phyloP scores from a whole-genome alignment of 2,888 invertebrate species.

The Escarpia spicata region DNA sequence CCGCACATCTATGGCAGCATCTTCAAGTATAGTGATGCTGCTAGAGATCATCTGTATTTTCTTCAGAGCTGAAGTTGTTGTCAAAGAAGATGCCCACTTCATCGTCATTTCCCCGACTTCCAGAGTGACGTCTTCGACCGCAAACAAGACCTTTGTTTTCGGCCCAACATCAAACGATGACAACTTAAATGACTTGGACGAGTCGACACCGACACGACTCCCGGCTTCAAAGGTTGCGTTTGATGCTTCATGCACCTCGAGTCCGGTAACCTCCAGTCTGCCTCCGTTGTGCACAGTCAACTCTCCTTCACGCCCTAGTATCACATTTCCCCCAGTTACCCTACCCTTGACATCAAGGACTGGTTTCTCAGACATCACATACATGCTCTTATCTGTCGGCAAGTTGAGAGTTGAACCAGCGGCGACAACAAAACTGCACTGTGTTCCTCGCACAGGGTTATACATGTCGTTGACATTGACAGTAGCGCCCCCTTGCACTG shows the following conservation, averaged over 20 bases:
- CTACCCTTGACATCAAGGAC: not conserved
- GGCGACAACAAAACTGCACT: constrained; percentile 42
- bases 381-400: not conserved
- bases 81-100: constrained; percentile 35
- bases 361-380: not conserved
- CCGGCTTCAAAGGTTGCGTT: not conserved
- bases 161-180: not conserved
- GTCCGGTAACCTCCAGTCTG: not conserved
- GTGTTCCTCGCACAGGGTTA: constrained; percentile 35
- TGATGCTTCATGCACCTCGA: not conserved
- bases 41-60: not conserved
- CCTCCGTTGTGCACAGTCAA: not conserved
- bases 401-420: constrained; percentile 34
- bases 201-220: not conserved
- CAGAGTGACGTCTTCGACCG: not conserved
- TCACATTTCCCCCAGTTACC: not conserved
- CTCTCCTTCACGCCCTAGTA: not conserved
- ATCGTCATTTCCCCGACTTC: constrained; percentile 34
- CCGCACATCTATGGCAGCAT: constrained; percentile 36
- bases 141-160: not conserved
- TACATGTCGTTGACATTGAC: constrained; percentile 32
- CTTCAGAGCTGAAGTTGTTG: constrained; percentile 24
- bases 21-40: constrained; percentile 36
- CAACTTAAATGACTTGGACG: not conserved
- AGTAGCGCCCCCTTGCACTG: constrained; percentile 26